Conservation (phyloP, 2,888 invertebrate species). For the Cheilosia urbana region DNA sequence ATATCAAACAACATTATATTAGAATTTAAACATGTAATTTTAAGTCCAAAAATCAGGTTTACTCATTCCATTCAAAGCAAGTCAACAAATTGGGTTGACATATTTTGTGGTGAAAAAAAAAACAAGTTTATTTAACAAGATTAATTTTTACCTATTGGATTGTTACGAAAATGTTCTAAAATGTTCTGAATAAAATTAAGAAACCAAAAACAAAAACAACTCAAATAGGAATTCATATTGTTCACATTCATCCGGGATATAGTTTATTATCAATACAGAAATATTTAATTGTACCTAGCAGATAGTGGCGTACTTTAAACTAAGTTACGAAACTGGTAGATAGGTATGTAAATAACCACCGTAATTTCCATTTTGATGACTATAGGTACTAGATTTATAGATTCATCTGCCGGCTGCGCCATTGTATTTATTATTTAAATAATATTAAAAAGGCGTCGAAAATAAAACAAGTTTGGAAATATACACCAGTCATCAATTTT, state of each 20-base stretch:
- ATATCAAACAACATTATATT: slow-evolving; percentile 2
- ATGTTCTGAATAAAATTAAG: slow-evolving; percentile 49
- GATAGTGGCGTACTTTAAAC: no score
- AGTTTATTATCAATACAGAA: slow-evolving; percentile 20
- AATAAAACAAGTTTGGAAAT: no score
- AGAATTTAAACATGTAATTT: slow-evolving; percentile 9
- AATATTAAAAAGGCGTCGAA: no score
- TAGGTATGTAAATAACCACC: no score
- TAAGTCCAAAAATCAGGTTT: neutral
- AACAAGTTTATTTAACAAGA: slow-evolving; percentile 5
- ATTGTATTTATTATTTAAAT: no score
- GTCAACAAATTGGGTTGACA: slow-evolving; percentile 19
- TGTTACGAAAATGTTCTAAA: slow-evolving; percentile 27
- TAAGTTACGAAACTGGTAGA: no score
- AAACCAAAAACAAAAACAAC: slow-evolving; percentile 27
- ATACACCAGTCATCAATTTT: no score
- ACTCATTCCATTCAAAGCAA: slow-evolving; percentile 7
- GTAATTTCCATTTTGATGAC: no score
- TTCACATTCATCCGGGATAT: slow-evolving; percentile 44
- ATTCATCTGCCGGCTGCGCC: no score
- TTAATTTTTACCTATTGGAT: slow-evolving; percentile 1
- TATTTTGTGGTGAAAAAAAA: neutral
- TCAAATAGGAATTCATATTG: slow-evolving; percentile 4
- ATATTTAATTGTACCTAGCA: slow-evolving; percentile 5
- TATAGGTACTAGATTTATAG: no score